Conservation (phyloP, 1,140 invertebrate genomes). For the Orchestia grillus region DNA sequence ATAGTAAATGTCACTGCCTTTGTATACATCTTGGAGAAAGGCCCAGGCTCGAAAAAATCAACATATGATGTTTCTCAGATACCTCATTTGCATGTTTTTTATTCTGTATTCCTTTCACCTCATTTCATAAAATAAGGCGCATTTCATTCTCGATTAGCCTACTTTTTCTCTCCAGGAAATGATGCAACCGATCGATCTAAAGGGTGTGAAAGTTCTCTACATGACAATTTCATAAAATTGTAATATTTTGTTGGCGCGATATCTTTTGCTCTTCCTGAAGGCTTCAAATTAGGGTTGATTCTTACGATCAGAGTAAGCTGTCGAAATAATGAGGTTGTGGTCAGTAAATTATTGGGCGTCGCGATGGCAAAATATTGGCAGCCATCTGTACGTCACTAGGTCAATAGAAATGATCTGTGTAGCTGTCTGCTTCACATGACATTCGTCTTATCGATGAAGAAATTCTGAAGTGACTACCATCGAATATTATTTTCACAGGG, state of each 20-base stretch:
- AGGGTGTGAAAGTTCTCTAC: not conserved
- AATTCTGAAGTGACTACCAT: not conserved
- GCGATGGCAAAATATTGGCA: not conserved
- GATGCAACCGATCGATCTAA: not conserved
- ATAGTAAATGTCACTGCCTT: too few relatives aligned
- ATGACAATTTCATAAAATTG: not conserved
- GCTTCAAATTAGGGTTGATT: not conserved
- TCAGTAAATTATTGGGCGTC: not conserved
- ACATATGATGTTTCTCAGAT: too few relatives aligned
- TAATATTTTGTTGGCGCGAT: too few relatives aligned
- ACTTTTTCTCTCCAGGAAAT: too few relatives aligned
- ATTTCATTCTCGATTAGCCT: too few relatives aligned
- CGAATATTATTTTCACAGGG: not conserved
- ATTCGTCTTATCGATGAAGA: not conserved
- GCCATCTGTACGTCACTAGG: not conserved
- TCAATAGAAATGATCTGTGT: not conserved
- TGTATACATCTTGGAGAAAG: too few relatives aligned
- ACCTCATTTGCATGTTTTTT: too few relatives aligned
- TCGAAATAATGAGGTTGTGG: not conserved
- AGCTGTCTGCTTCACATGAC: too few relatives aligned
- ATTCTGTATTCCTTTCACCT: too few relatives aligned
- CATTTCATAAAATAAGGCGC: too few relatives aligned
- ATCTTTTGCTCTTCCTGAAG: not conserved
- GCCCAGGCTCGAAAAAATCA: too few relatives aligned
- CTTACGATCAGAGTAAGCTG: not conserved